Evolutionary conservation across 2,888 invertebrate genomes (phyloP).

Genomic region (Athalia cordata): DNA sequence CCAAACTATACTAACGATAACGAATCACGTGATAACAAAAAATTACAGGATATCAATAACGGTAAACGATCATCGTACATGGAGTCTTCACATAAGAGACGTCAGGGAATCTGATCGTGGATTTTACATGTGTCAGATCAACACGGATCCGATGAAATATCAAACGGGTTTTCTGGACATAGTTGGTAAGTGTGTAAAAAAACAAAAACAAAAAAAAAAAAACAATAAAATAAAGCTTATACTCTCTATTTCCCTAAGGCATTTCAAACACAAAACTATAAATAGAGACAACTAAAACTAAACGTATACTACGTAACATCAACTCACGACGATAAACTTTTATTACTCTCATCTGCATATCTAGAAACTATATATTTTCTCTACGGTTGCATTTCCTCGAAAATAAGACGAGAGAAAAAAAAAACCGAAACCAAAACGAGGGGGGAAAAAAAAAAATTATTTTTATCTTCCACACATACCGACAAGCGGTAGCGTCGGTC

Average conservation of each 20-base stretch:
- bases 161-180: slow-evolving; percentile 81
- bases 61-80: slow-evolving; percentile 86
- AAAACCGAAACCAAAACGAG: no score
- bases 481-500: no score
- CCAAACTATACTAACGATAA: slow-evolving; percentile 92
- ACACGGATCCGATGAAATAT: slow-evolving; percentile 85
- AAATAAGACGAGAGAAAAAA: background rate
- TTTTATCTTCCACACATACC: no score
- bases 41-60: slow-evolving; percentile 90
- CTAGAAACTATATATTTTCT: no score
- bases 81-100: slow-evolving; percentile 88
- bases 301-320: no score
- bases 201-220: background rate
- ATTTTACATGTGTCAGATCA: slow-evolving; percentile 88
- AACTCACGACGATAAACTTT: no score
- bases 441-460: no score
- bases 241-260: background rate
- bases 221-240: background rate
- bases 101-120: slow-evolving; percentile 88
- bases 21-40: slow-evolving; percentile 92
- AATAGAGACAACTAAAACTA: no score
- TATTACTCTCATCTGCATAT: no score
- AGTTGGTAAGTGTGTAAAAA: slow-evolving; percentile 75
- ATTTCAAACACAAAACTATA: no score
- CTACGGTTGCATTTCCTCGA: background rate